A percentile compares a stretch with the other conserved stretches of the same genome.
Conservation (phyloP, 1,140 invertebrate genomes). For the Melitaea cinxia region DNA sequence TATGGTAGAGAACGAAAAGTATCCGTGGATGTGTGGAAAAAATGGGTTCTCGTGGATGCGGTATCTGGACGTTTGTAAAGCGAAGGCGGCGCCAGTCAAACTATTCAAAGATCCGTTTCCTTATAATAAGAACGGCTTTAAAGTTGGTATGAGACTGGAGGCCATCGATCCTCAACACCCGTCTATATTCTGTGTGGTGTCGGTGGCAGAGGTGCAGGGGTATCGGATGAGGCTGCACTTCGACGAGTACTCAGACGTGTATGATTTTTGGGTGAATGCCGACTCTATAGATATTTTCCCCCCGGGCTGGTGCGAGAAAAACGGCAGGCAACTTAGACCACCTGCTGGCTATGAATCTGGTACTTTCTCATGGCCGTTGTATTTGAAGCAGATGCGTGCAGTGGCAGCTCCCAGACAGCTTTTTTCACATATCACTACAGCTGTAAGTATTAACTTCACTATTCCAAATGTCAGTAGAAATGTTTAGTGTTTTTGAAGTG, state of each 20-base stretch:
- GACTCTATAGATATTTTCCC: conserved; percentile 96
- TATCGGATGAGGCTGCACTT: conserved; percentile 94
- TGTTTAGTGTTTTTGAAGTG: too few species aligned
- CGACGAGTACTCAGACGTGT: conserved; percentile 94
- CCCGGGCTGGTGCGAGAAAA: conserved; percentile 95
- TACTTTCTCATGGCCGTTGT: conserved; percentile 92
- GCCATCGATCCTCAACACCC: conserved; percentile 96
- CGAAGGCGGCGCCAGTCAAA: conserved; percentile 88
- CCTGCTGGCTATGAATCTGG: conserved; percentile 85
- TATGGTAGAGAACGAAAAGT: conserved; percentile 73
- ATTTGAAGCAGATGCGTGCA: conserved; percentile 89
- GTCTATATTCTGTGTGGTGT: conserved; percentile 93
- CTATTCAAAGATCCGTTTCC: conserved; percentile 91
- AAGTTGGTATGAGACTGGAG: conserved; percentile 95
- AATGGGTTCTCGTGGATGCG: conserved; percentile 89
- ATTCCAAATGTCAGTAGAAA: too few species aligned
- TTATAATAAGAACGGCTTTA: conserved; percentile 87
- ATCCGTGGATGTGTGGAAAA: conserved; percentile 86
- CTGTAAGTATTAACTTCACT: conserved; percentile 53
- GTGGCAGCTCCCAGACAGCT: conserved; percentile 90
- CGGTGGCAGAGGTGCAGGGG: conserved; percentile 91
- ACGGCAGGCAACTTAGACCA: conserved; percentile 87
- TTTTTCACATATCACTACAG: conserved; percentile 83
- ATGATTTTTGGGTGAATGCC: conserved; percentile 97
- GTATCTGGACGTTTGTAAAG: conserved; percentile 87